Base-by-base conservation (phyloP, 2,888 invertebrate species). In the Aphidoletes aphidimyza region DNA sequence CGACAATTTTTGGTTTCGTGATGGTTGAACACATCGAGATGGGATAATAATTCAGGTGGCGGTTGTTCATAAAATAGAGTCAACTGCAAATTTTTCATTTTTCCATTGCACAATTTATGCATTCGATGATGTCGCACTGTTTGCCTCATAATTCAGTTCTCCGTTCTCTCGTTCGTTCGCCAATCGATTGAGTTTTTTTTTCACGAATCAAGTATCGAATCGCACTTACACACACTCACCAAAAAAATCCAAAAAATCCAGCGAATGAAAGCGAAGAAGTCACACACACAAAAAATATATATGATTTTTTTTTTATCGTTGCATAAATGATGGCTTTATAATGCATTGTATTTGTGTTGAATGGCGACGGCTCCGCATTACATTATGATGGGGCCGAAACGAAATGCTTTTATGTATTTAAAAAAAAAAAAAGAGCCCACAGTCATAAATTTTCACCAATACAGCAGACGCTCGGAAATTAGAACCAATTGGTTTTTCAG, bases 21-120 rank as follows among this genome's bases (percentile, higher is more conserved):
- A n/a, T 69, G 2, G 30, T 69, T n/a, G 9, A 54, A 54, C 54
- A 54, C 30, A 69, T 47, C 3, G 2, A 9, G 30, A 69, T 69
- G 11, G 14, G 14, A 69, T 30, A 30, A 69, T 69, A 69, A 69
- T 69, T 69, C 69, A 69, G 69, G 69, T 69, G 69, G 34, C 30
- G 14, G 69, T 69, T 69, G 26, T 69, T 69, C 69, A 69, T 34
- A 34, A 69, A 69, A 69, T 30, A 69, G 17, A 69, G 69, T 69
- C 34, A 6, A 69, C 34, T 69, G 34, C 34, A 30, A 69, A 69
- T 30, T 30, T 69, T 69, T 30, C 69, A 69, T 30, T 54, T 54
- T 3, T n/a, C n/a, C n/a, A n/a, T 9, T 34, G 69, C 26, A 69
- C 22, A 69, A 69, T 69, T 69, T 69, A 69, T 69, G 69, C 3